Evolutionary conservation across 2,888 invertebrate genomes (phyloP).

Genomic region (Bugulina stolonifera): DNA sequence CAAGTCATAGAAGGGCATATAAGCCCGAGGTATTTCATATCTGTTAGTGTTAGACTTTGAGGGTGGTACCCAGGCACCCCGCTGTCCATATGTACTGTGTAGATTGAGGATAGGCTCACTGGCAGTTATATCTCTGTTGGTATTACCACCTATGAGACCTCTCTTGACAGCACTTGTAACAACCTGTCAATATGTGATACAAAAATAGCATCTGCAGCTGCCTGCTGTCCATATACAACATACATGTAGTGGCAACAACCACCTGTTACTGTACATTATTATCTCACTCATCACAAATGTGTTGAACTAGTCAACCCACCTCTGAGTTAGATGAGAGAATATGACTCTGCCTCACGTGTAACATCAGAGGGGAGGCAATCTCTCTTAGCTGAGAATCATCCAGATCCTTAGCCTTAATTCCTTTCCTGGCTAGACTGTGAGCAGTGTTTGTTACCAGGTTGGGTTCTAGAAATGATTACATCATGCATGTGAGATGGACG

Average conservation of each 20-base stretch:
- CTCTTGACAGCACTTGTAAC: constrained; percentile 62
- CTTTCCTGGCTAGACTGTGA: constrained; percentile 81
- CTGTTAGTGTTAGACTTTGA: constrained; percentile 46
- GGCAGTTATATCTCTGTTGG: neutral
- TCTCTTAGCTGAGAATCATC: constrained; percentile 80
- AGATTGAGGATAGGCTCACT: constrained; percentile 77
- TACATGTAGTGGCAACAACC: too few species aligned
- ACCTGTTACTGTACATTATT: too few species aligned
- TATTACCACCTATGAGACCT: constrained; percentile 60
- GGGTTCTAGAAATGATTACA: constrained; percentile 63
- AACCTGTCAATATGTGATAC: constrained; percentile 54
- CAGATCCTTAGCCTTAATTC: constrained; percentile 70
- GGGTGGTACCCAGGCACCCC: constrained; percentile 44
- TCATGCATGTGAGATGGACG: too few species aligned
- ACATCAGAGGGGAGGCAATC: constrained; percentile 74
- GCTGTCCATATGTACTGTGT: constrained; percentile 65
- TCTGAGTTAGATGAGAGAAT: constrained; percentile 70
- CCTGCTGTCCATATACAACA: too few species aligned
- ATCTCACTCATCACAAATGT: too few species aligned
- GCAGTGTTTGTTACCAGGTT: constrained; percentile 84
- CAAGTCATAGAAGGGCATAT: constrained; percentile 91
- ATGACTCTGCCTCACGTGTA: constrained; percentile 81
- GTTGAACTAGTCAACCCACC: too few species aligned
- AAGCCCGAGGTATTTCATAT: constrained; percentile 75
- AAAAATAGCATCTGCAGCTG: too few species aligned